Base-by-base conservation (phyloP, 2,113 vertebrate species). In the Rousettus leschenaultii region DNA sequence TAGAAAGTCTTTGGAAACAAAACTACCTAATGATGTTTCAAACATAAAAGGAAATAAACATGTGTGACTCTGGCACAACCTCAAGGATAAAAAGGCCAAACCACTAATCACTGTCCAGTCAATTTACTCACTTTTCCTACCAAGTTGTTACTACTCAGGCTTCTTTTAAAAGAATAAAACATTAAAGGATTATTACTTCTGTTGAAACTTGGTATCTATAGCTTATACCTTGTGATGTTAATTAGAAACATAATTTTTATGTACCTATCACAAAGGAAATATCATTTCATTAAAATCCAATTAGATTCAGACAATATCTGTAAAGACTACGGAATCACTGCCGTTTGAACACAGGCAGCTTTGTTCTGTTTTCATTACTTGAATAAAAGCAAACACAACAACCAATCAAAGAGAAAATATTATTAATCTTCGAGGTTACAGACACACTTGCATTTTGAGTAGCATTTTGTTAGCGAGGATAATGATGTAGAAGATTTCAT, bases 231-330 rank as follows among this genome's bases (percentile, higher is more conserved):
- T 98, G 97, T 99, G 99, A 99, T 99, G 99, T 99, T 99, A 99
- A 99, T 99, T 99, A 99, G 99, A 99, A 99, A 99, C 98, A 98
- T 98, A 98, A 99, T 99, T 99, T 99, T 99, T 99, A 99, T 99
- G 99, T 99, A 99, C 98, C 99, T 99, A 99, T 99, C 99, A 99
- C 99, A 99, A 99, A 99, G 99, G 98, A 99, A 99, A 99, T 99
- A 99, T 99, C 98, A 99, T 99, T 99, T 99, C 99, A 99, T 99
- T 99, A 99, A 99, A 99, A 99, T 99, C 99, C 99, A 99, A 99
- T 99, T 99, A 99, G 99, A 99, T 99, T 99, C 98, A 98, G 98
- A 99, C 98, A 98, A 98, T 99, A 99, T 99, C 98, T 99, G 97
- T 98, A 99, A 98, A 98, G 98, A 98, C 98, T 98, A 97, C 93